Evolutionary conservation across 2,888 invertebrate genomes (phyloP).

Genomic region (Ormyrus thymus): DNA sequence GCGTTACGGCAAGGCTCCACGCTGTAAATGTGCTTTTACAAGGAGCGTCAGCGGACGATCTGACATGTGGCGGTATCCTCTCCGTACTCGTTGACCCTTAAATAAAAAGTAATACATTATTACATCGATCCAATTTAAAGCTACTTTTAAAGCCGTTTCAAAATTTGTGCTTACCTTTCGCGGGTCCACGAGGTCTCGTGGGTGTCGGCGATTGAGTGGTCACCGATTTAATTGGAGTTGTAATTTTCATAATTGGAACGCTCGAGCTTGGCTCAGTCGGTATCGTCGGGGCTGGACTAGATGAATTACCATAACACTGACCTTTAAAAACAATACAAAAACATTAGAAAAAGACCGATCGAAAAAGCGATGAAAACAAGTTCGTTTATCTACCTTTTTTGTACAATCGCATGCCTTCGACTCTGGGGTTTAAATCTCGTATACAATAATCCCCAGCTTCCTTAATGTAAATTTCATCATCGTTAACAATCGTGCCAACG

Average conservation of each 20-base stretch:
- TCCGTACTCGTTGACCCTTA: constrained; percentile 44
- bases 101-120: neutral
- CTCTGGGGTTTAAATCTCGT: constrained; percentile 78
- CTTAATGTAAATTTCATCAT: constrained; percentile 80
- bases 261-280: constrained; percentile 66
- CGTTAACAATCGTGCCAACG: constrained; percentile 78
- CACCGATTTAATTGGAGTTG: constrained; percentile 42
- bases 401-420: constrained; percentile 80
- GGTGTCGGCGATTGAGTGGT: constrained; percentile 30
- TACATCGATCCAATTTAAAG: too few species aligned
- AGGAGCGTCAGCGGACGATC: constrained; percentile 29
- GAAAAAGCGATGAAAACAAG: neutral
- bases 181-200: constrained; percentile 31
- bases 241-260: constrained; percentile 68
- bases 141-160: too few species aligned
- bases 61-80: constrained; percentile 34
- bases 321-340: constrained; percentile 58
- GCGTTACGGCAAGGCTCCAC: neutral
- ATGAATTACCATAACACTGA: constrained; percentile 72
- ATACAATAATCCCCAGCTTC: constrained; percentile 82
- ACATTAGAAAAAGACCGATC: too few species aligned
- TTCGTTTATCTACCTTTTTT: constrained; percentile 72
- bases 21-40: neutral
- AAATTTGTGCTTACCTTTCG: constrained; percentile 27
- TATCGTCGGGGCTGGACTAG: constrained; percentile 72